Evolutionary conservation across 2,113 vertebrate species (phyloP), one percentile per base, ranked within the genome.

Genomic region (Gadus chalcogrammus): DNA sequence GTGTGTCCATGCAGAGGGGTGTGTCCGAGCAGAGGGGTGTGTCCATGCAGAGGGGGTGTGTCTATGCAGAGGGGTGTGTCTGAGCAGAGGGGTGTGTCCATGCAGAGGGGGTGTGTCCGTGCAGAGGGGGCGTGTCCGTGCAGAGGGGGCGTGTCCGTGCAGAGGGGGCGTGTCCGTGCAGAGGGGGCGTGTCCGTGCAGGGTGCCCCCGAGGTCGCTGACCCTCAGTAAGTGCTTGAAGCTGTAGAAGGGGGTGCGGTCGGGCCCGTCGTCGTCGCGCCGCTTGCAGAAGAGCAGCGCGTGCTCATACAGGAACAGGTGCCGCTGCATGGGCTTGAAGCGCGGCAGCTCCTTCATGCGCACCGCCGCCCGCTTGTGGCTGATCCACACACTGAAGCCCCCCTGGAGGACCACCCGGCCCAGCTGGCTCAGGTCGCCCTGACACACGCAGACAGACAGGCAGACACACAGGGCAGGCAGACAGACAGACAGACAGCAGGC

Each of bases 261-360:
- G 3, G 90, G 88, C 53, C 88, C 88, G 3, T 97, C 93, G 0
- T 93, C 93, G 52, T 98, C 95, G 3, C 96, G 79, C 63, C 93
- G 95, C 89, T 99, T 99, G 87, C 97, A 98, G 92, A 99, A 98
- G 35, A 99, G 88, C 79, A 99, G 86, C 0, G 95, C 96, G 42
- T 93, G 94, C 75, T 99, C 96, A 0, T 98, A 95, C 17, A 99
- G 93, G 80, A 99, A 99, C 56, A 99, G 89, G 66, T 98, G 97
- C 24, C 97, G 89, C 85, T 98, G 97, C 96, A 97, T 98, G 69
- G 97, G 95, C 82, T 99, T 99, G 91, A 99, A 99, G 73, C 97
- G 90, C 67, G 95, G 95, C 80, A 99, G 92, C 70, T 99, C 97
- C 85, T 98, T 98, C 95, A 99, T 96, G 69, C 98, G 94, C 3